Conservation (phyloP, 2,113 vertebrate genomes). For the Pipa parva region DNA sequence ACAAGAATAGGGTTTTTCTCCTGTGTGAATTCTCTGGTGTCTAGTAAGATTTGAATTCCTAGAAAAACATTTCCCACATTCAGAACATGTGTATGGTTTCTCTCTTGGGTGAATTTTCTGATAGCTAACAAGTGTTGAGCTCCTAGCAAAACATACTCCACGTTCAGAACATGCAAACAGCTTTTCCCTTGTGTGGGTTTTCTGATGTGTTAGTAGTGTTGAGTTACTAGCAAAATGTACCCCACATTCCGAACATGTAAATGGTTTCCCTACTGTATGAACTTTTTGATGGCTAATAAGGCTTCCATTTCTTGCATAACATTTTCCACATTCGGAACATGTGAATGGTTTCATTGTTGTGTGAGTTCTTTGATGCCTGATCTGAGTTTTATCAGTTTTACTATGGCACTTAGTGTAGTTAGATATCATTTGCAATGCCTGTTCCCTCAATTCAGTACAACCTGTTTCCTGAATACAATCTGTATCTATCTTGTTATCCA, state of each 20-base stretch:
- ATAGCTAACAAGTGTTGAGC: conserved; percentile 5
- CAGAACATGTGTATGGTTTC: conserved; percentile 17
- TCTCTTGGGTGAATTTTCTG: conserved; percentile 8
- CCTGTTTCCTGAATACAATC: neutral
- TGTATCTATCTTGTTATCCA: too few relatives aligned
- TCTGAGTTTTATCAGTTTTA: neutral
- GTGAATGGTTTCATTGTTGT: conserved; percentile 1
- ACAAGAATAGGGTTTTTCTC: conserved; percentile 19
- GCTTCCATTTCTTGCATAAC: neutral
- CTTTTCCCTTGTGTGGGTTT: conserved; percentile 8
- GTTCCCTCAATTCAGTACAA: neutral
- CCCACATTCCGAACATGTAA: conserved; percentile 12
- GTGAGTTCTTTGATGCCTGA: neutral
- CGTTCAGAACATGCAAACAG: conserved; percentile 7
- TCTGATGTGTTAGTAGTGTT: conserved; percentile 13
- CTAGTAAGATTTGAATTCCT: conserved; percentile 16
- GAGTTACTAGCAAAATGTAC: conserved; percentile 19
- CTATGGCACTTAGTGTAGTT: neutral
- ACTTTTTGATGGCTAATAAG: conserved; percentile 5
- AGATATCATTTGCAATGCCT: neutral
- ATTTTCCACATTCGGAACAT: conserved; percentile 8
- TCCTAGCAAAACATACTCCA: conserved; percentile 11
- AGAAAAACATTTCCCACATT: conserved; percentile 24
- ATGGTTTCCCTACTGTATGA: neutral
- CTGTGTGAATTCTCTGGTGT: conserved; percentile 19